These are phyloP conservation scores for Rutilus rutilus DNA, from an alignment of 2,113 vertebrate genomes.

Conservation along the genomic window DNA sequence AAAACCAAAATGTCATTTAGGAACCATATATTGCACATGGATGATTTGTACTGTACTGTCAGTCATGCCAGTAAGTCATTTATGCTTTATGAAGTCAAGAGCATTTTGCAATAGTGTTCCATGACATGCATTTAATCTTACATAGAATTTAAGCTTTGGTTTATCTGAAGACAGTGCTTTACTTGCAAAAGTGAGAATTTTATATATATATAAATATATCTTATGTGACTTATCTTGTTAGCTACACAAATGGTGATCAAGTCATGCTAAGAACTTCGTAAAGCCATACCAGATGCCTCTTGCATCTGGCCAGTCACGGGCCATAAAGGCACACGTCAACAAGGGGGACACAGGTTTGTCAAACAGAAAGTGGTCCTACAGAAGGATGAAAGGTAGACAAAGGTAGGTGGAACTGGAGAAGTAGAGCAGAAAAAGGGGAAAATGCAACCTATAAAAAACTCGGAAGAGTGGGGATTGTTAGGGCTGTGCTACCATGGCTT, in stretches of 20 bases:
- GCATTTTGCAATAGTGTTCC: neutral
- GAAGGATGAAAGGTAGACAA: conserved; percentile 9
- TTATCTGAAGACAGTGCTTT: neutral
- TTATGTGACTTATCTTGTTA: neutral
- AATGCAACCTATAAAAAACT: neutral
- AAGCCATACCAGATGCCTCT: conserved; percentile 90
- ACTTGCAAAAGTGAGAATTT: neutral
- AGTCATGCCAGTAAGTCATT: conserved; percentile 30
- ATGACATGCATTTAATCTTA: neutral
- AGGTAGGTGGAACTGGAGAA: neutral
- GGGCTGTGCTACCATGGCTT: neutral
- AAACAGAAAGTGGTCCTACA: conserved; percentile 86
- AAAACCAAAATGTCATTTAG: too few species aligned
- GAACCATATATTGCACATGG: too few species aligned
- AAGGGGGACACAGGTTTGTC: conserved; percentile 87
- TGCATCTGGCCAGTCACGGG: conserved; percentile 72
- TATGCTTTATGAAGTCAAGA: neutral
- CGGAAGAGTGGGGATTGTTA: neutral
- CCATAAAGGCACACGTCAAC: conserved; percentile 80
- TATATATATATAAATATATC: too few species aligned
- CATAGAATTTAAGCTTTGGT: neutral
- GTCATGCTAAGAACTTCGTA: conserved; percentile 11
- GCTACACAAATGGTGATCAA: neutral
- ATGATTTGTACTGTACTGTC: neutral
- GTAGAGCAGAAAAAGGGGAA: neutral